Percentiles rank a stretch among this genome's conserved stretches.
Evolutionary conservation across 2,888 invertebrate species (phyloP).

Genomic region (Coleophora flavipennella): DNA sequence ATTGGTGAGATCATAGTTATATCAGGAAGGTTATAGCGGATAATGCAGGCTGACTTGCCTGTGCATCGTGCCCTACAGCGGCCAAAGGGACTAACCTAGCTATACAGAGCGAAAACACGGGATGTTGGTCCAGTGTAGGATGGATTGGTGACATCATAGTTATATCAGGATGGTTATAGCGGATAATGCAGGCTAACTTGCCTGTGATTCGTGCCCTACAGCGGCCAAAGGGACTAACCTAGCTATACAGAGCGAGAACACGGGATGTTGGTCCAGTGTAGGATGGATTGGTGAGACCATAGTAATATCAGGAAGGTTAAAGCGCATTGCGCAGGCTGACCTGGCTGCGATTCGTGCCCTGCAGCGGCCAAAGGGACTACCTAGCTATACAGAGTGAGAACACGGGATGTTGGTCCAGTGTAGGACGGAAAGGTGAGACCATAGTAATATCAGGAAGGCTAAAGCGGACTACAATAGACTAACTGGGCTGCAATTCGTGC

Average conservation of each 20-base stretch:
- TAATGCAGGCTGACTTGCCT: constrained; percentile 85
- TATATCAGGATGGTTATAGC: constrained; percentile 81
- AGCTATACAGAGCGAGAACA: constrained; percentile 76
- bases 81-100: constrained; percentile 79
- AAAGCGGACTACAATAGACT: constrained; percentile 82
- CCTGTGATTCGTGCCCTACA: constrained; percentile 79
- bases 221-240: constrained; percentile 79
- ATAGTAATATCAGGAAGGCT: too few species aligned
- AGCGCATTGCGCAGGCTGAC: constrained; percentile 82
- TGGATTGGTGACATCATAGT: constrained; percentile 75
- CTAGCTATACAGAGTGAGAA: constrained; percentile 77
- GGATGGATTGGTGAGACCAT: constrained; percentile 78
- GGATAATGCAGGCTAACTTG: constrained; percentile 85
- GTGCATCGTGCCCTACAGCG: constrained; percentile 76
- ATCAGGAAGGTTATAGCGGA: constrained; percentile 82
- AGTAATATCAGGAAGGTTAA: constrained; percentile 83
- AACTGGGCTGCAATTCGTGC: constrained; percentile 84
- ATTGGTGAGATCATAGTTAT: too few species aligned
- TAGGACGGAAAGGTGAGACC: constrained; percentile 78
- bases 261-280: constrained; percentile 88
- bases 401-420: constrained; percentile 87
- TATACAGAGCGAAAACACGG: constrained; percentile 77
- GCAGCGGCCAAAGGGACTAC: constrained; percentile 77
- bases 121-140: constrained; percentile 89
- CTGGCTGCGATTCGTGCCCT: constrained; percentile 81